Conservation (phyloP, 2,888 invertebrate species). For the Thelaira solivaga region DNA sequence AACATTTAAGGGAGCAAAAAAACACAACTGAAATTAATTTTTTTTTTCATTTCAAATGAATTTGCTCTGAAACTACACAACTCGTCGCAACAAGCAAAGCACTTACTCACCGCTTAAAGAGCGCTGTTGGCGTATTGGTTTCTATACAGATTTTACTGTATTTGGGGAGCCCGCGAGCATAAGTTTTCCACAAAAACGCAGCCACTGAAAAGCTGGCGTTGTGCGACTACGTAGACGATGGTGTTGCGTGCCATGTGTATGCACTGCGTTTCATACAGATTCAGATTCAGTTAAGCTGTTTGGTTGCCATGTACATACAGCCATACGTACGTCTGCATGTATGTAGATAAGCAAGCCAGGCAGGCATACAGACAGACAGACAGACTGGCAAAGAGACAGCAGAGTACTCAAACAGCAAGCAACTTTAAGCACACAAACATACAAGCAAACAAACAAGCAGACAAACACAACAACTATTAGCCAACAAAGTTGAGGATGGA, state of each 20-base stretch:
- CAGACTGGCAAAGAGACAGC: constrained; percentile 30
- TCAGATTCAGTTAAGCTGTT: constrained; percentile 13
- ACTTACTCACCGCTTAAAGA: constrained; percentile 32
- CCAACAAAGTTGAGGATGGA: constrained; percentile 61
- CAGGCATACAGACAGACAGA: constrained; percentile 24
- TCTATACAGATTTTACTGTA: constrained; percentile 21
- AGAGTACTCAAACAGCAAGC: constrained; percentile 47
- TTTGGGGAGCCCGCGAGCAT: constrained; percentile 47
- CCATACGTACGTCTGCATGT: too few relatives aligned
- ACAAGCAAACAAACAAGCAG: constrained; percentile 52
- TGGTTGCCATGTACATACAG: constrained; percentile 16
- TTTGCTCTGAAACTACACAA: neutral
- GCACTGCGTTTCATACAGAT: constrained; percentile 5
- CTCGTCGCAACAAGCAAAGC: neutral
- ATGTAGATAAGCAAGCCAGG: too few relatives aligned
- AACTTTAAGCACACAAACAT: constrained; percentile 51
- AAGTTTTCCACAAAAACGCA: constrained; percentile 41
- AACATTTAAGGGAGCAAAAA: neutral
- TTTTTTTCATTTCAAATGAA: neutral
- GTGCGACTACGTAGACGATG: constrained; percentile 61
- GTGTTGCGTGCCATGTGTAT: constrained; percentile 31
- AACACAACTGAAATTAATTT: constrained; percentile 1
- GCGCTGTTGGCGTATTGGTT: constrained; percentile 8
- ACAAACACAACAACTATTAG: constrained; percentile 51
- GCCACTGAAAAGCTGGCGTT: constrained; percentile 10